Base-by-base conservation (phyloP, 2,888 invertebrate species). In the Cylloceria caligata region DNA sequence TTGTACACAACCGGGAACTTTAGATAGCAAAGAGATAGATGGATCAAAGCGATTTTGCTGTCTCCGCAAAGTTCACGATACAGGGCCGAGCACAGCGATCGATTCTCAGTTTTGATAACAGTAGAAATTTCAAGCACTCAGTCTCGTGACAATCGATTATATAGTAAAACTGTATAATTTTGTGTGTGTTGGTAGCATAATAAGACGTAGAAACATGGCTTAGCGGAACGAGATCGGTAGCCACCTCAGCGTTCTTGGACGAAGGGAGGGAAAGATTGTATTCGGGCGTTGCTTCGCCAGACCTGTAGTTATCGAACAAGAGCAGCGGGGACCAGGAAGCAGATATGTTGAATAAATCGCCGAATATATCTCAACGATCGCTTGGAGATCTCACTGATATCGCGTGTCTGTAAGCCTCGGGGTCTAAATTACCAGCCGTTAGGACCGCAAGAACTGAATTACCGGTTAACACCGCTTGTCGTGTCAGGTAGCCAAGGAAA, bases 401-500 rank as follows among this genome's bases (percentile, higher is more conserved):
- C 81, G 86, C 84, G 86, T 79, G 87, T 79, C 73, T 81, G 71
- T 49, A 64, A 72, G 84, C 83, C 82, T 85, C 83, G 84, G 86
- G 83, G 78, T 86, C 84, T 86, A 85, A 85, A 89, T 89, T 86
- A 86, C 83, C 78, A 78, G 87, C 85, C 81, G 87, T 88, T 88
- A 86, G 83, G 80, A 45, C 71, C 27, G 81, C 84, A 80, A 84
- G 87, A 87, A 87, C 87, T 85, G 85, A 88, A 89, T 89, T 89
- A 84, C 86, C 85, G 88, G 87, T 89, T 87, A 87, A 89, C 88
- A 86, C 86, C 84, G 87, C 85, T 84, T 87, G 83, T 86, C 86
- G 87, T 87, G 85, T 86, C 83, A 84, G 84, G 85, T 87, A 87
- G 84, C 77, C 67, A 65, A 79, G 62, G 60, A 75, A 74, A 68